These are phyloP conservation scores for Centropyge bicolor DNA, from an alignment of 2,797 vertebrate species.

Conservation along the genomic window DNA sequence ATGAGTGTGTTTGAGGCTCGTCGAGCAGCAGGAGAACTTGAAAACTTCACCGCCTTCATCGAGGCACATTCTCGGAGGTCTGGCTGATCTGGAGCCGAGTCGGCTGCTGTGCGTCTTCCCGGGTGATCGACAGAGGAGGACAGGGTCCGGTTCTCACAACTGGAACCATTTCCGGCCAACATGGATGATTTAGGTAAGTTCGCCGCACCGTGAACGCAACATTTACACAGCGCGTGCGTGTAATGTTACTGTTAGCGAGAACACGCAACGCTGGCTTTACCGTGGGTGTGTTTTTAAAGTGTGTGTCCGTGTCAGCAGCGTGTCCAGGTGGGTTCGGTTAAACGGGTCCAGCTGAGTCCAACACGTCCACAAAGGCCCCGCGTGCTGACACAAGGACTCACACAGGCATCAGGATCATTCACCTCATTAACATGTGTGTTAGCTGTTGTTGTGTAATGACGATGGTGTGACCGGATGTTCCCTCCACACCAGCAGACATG, in stretches of 20 bases:
- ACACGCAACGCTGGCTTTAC: not conserved
- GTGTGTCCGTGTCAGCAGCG: not conserved
- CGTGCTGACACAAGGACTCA: slow-evolving; percentile 11
- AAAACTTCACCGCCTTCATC: slow-evolving; percentile 77
- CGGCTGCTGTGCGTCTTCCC: slow-evolving; percentile 2
- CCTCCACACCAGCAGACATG: not conserved
- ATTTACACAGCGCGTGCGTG: slow-evolving; percentile 25
- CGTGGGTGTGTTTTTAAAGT: not conserved
- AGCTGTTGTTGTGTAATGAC: not conserved
- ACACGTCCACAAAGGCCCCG: slow-evolving; percentile 44
- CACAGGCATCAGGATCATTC: not conserved
- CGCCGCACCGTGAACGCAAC: slow-evolving; percentile 52
- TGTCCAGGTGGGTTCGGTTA: slow-evolving; percentile 43
- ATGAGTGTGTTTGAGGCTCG: slow-evolving; percentile 58
- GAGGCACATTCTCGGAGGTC: slow-evolving; percentile 27
- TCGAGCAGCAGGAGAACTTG: slow-evolving; percentile 70
- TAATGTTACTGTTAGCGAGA: not conserved
- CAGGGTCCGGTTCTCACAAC: slow-evolving; percentile 60
- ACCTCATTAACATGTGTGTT: not conserved
- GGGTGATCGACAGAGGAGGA: slow-evolving; percentile 51
- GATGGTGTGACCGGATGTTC: not conserved
- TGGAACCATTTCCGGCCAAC: slow-evolving; percentile 77
- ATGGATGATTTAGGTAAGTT: slow-evolving; percentile 88
- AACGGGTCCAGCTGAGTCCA: slow-evolving; percentile 28
- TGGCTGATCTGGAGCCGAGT: slow-evolving; percentile 21